These are phyloP conservation scores for Cricetomys ansorgei DNA, from an alignment of 2,113 vertebrate genomes.

Conservation along the genomic window DNA sequence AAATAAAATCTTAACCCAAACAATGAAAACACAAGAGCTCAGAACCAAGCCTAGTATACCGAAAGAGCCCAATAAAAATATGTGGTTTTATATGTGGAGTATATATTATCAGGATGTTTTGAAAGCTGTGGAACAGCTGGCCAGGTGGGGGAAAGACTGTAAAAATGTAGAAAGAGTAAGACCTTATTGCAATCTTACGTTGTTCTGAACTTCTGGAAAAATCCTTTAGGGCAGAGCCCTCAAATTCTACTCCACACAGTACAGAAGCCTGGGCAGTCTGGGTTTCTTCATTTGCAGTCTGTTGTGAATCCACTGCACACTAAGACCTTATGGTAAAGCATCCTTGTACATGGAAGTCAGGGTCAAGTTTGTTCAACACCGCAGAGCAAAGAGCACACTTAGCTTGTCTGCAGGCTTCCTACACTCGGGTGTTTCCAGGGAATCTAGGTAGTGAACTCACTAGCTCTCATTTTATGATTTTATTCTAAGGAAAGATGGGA, in stretches of 20 bases:
- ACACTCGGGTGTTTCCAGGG: not conserved
- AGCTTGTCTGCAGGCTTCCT: not conserved
- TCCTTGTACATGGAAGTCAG: not conserved
- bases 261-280: not conserved
- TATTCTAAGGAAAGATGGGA: not conserved
- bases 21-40: slow-evolving; percentile 49
- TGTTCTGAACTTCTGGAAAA: slow-evolving; percentile 45
- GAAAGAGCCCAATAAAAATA: slow-evolving; percentile 60
- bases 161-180: not conserved
- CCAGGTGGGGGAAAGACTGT: slow-evolving; percentile 6
- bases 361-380: not conserved
- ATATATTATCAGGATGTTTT: slow-evolving; percentile 58
- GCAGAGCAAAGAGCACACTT: not conserved
- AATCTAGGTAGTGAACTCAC: not conserved
- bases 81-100: not conserved
- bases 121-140: slow-evolving; percentile 61
- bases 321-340: not conserved
- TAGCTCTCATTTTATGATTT: not conserved
- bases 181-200: slow-evolving; percentile 10
- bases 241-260: not conserved
- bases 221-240: not conserved
- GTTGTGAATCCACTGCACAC: not conserved
- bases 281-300: slow-evolving; percentile 18
- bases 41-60: slow-evolving; percentile 47
- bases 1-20: slow-evolving; percentile 62